Base-by-base conservation (phyloP, 2,113 vertebrate genomes). In the Ammodramus savannarum region DNA sequence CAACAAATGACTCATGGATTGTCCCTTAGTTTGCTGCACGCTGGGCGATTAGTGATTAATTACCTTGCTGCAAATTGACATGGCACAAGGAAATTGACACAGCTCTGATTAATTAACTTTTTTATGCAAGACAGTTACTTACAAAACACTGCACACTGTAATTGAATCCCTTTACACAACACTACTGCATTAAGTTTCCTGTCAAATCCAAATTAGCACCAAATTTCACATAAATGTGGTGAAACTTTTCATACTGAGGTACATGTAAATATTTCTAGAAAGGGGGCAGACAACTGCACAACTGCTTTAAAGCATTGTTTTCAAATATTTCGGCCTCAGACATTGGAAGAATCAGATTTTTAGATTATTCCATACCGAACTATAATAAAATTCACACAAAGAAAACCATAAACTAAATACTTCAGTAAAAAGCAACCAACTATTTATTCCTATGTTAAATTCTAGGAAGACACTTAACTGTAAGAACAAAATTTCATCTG, bases 81-180 rank as follows among this genome's bases (percentile, higher is more conserved):
- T 91, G 97, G 98, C 97, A 98, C 87, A 90, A 98, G 97, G 98
- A 98, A 98, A 98, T 98, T 97, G 98, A 98, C 98, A 98, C 97
- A 97, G 97, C 95, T 96, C 98, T 98, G 98, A 98, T 98, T 98
- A 98, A 98, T 98, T 98, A 98, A 98, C 97, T 98, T 98, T 89
- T 98, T 98, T 97, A 98, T 97, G 98, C 94, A 97, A 95, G 97
- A 97, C 96, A 97, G 98, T 97, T 98, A 97, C 97, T 98, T 97
- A 98, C 97, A 98, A 98, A 98, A 97, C 96, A 97, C 91, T 95
- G 95, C 72, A 92, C 87, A 96, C 96, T 96, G 90, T 98, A 98
- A 98, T 98, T 98, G 97, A 98, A 98, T 98, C 97, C 97, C 91
- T 97, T 97, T 93, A 87, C 92, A 95, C 93, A 97, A 96, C 32